Percentiles rank a stretch among this genome's conserved stretches.
Conservation (phyloP, 37 sponge, comb jelly and placozoan genomes). For the Aplysina aerophoba region DNA sequence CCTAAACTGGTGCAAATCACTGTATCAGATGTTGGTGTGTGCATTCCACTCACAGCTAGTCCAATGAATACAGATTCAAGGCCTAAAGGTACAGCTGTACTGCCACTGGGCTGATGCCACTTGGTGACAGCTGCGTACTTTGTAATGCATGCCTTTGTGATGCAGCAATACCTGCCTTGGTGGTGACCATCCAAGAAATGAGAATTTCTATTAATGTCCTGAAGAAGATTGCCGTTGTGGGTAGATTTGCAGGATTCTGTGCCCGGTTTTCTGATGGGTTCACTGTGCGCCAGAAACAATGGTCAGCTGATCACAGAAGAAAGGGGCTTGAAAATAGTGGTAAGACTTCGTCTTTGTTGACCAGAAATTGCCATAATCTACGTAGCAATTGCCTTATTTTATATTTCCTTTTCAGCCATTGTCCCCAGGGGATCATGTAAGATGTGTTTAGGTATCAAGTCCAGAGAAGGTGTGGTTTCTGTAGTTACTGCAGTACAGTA, state of each 20-base stretch:
- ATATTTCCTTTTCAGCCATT: not conserved
- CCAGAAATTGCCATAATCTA: too few relatives aligned
- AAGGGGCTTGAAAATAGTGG: slow-evolving; percentile 58
- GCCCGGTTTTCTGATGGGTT: slow-evolving; percentile 75
- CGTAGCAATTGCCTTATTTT: too few relatives aligned
- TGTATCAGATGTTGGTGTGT: slow-evolving; percentile 77
- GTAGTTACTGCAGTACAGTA: too few relatives aligned
- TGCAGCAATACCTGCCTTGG: slow-evolving; percentile 70
- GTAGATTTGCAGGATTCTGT: slow-evolving; percentile 67
- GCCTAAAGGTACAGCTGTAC: slow-evolving; percentile 6
- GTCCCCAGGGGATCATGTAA: slow-evolving; percentile 46
- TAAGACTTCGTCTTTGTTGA: not conserved
- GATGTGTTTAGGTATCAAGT: slow-evolving; percentile 40
- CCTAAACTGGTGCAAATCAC: slow-evolving; percentile 81
- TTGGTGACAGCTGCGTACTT: not conserved
- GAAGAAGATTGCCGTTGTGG: slow-evolving; percentile 60
- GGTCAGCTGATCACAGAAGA: slow-evolving; percentile 62
- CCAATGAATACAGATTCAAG: not conserved
- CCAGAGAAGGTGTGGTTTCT: slow-evolving; percentile 15
- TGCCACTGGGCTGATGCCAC: not conserved
- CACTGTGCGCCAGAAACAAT: slow-evolving; percentile 60
- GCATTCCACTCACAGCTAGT: slow-evolving; percentile 63
- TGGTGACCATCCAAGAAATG: slow-evolving; percentile 80
- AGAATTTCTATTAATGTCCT: slow-evolving; percentile 64
- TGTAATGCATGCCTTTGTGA: not conserved